Base-by-base conservation (phyloP, 2,797 vertebrate species). In the Crenuchus spilurus region DNA sequence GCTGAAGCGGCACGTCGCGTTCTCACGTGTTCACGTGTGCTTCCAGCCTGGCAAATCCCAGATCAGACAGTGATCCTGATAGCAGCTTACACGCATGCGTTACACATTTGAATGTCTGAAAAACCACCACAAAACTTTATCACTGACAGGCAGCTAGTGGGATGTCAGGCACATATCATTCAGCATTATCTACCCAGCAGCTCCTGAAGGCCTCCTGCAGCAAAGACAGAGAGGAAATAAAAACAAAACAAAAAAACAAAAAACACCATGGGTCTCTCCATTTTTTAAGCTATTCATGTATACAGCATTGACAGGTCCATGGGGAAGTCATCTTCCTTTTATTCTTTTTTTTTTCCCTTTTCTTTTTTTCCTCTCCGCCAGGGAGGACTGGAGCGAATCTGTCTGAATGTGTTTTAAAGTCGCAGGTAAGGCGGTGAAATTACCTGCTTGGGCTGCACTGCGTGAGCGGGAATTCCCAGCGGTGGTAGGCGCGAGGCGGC, bases 111-210 rank as follows among this genome's bases (percentile, higher is more conserved):
- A 91, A 90, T 89, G 83, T 90, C 87, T 82, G 76, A 16, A 63
- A 35, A 69, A 82, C 63, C 78, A 51, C 58, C 18, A 18, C 39
- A 77, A 89, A 91, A 89, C 88, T 90, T 90, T 92, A 92, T 92
- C 91, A 87, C 87, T 84, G 90, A 92, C 91, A 91, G 86, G 87
- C 90, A 94, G 91, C 92, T 89, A 91, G 89, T 84, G 31, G 80
- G 81, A 22, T 65, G 90, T 92, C 91, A 91, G 79, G 72, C 76
- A 8, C 80, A 84, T 84, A 87, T 92, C 88, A 88, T 82, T 78
- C 66, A 83, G 88, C 58, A 91, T 91, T 89, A 92, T 86, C 83
- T 86, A 70, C 63, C 80, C 77, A 82, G 77, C 75, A 79, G 83
- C 61, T 85, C 78, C 68, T 66, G 76, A 87, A 80, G 80, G 70